Conservation (phyloP, 1,140 invertebrate genomes). For the Penaeus chinensis region DNA sequence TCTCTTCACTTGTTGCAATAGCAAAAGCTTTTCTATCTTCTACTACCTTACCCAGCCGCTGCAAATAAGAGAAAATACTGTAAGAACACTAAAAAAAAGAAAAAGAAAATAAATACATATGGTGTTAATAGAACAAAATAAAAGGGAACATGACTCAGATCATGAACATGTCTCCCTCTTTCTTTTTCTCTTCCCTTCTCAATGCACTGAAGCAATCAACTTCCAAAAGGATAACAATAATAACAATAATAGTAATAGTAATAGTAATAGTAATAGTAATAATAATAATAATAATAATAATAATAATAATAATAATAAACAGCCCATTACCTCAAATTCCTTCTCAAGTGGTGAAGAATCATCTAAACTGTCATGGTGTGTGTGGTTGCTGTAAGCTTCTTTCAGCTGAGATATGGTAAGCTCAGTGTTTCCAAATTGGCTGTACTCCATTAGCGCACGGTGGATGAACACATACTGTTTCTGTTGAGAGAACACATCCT, state of each 20-base stretch:
- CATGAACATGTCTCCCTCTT: too few relatives aligned
- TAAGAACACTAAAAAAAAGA: neutral
- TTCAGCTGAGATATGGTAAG: constrained; percentile 79
- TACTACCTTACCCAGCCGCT: constrained; percentile 84
- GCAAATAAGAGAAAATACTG: constrained; percentile 64
- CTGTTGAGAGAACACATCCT: constrained; percentile 69
- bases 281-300: neutral
- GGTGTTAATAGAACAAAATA: too few relatives aligned
- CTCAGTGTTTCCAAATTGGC: constrained; percentile 94
- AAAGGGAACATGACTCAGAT: too few relatives aligned
- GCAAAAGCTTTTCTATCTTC: constrained; percentile 85
- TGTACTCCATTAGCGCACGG: constrained; percentile 91
- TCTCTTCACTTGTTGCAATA: constrained; percentile 85
- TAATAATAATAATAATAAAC: neutral
- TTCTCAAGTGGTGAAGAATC: constrained; percentile 79
- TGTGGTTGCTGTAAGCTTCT: constrained; percentile 74
- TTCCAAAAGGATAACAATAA: too few relatives aligned
- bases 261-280: neutral
- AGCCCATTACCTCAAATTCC: constrained; percentile 81
- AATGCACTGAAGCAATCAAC: too few relatives aligned
- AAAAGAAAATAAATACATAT: neutral
- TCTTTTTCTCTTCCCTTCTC: too few relatives aligned
- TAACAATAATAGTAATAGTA: too few relatives aligned
- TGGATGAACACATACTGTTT: constrained; percentile 99
- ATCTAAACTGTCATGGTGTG: constrained; percentile 59